Evolutionary conservation across 2,888 invertebrate species (phyloP).

Genomic region (Ormyrus rosae): DNA sequence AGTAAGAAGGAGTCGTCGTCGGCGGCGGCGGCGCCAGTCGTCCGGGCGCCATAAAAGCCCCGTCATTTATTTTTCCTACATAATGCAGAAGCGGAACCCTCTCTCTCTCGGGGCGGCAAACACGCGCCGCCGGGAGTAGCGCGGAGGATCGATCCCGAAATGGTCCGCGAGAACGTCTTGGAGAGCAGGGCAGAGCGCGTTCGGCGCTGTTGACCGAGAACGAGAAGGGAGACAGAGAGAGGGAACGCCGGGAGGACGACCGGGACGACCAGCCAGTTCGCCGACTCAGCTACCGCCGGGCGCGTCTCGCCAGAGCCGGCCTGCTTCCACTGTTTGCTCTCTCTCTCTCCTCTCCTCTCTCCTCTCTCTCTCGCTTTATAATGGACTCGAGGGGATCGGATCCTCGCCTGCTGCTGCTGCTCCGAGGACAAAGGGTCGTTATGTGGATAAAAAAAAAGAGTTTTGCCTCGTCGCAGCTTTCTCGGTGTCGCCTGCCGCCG

Average conservation of each 20-base stretch:
- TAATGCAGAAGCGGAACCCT: conserved; percentile 53
- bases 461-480: too few species aligned
- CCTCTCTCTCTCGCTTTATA: conserved; percentile 5
- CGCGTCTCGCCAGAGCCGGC: too few species aligned
- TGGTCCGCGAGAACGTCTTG: too few species aligned
- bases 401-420: conserved; percentile 17
- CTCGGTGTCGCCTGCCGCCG: background rate
- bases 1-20: conserved; percentile 21
- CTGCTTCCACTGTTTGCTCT: background rate
- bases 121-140: too few species aligned
- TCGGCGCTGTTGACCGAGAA: background rate
- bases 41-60: conserved; percentile 65
- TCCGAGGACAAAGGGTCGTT: conserved; percentile 32
- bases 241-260: too few species aligned
- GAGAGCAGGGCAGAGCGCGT: background rate
- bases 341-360: conserved; percentile 17
- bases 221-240: too few species aligned
- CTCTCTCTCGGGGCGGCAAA: too few species aligned
- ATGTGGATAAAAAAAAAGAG: background rate
- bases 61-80: conserved; percentile 66
- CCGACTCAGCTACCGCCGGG: too few species aligned
- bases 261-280: too few species aligned
- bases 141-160: too few species aligned
- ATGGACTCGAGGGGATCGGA: conserved; percentile 34
- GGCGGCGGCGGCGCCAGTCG: conserved; percentile 66